Percentiles rank a stretch among this genome's conserved stretches.
Conservation (phyloP, 1,140 invertebrate species). For the Scaptomyza hsui region DNA sequence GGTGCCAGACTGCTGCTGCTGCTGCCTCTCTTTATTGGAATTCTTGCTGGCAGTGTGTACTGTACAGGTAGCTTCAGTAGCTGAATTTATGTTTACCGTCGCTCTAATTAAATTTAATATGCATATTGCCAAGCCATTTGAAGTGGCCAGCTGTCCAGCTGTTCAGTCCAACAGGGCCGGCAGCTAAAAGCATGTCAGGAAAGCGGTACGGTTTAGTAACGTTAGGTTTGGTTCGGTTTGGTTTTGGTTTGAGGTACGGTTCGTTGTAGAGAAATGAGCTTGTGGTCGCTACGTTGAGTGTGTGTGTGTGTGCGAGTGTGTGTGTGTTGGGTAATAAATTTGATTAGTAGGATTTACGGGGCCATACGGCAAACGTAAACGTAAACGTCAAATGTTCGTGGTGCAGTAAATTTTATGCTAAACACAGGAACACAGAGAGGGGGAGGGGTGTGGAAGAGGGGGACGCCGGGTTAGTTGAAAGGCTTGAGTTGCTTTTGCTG, state of each 20-base stretch:
- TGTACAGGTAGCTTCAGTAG: conserved; percentile 44
- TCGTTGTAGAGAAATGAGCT: conserved; percentile 25
- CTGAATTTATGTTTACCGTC: conserved; percentile 76
- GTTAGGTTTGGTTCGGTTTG: not conserved
- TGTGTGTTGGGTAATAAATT: conserved; percentile 73
- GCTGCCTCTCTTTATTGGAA: conserved; percentile 2
- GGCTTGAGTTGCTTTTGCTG: conserved; percentile 22
- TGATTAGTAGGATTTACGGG: conserved; percentile 79
- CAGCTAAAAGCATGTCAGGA: not conserved
- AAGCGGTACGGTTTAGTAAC: conserved; percentile 6
- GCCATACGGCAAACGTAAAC: conserved; percentile 61
- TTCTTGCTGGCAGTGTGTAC: conserved; percentile 12
- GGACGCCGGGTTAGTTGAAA: not conserved
- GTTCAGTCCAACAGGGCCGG: conserved; percentile 9
- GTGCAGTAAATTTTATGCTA: conserved; percentile 80
- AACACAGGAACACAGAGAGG: conserved; percentile 38
- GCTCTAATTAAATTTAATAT: conserved; percentile 81
- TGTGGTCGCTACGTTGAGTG: conserved; percentile 38
- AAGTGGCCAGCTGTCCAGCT: conserved; percentile 52
- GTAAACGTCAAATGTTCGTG: conserved; percentile 74
- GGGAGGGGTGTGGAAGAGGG: no score
- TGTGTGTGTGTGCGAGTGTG: conserved; percentile 27
- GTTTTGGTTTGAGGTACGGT: not conserved
- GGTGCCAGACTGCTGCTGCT: conserved; percentile 16
- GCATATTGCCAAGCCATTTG: conserved; percentile 73